Percentiles rank a stretch among this genome's conserved stretches.
Evolutionary conservation across 53 echinoderm and acorn worm genomes (phyloP).

Genomic region (Henricia sp.): DNA sequence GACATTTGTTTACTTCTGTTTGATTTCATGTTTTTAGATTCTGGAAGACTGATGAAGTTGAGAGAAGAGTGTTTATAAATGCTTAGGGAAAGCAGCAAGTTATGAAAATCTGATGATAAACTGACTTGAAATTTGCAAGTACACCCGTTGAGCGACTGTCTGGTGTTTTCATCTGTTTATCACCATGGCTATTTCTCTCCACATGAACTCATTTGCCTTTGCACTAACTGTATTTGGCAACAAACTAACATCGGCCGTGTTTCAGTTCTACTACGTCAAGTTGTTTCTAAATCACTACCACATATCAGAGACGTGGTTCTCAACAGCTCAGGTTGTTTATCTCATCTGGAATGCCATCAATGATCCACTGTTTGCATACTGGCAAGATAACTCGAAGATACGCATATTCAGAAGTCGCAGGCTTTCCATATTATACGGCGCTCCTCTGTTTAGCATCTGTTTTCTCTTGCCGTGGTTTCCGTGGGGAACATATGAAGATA

Average conservation of each 20-base stretch:
- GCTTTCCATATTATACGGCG: slow-evolving; percentile 88
- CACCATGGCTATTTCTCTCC: slow-evolving; percentile 33
- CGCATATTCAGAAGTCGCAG: slow-evolving; percentile 77
- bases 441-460: slow-evolving; percentile 85
- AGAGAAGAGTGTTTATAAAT: too few relatives aligned
- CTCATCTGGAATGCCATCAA: slow-evolving; percentile 96
- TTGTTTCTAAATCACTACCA: slow-evolving; percentile 86
- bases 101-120: too few relatives aligned
- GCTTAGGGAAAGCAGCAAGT: too few relatives aligned
- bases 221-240: slow-evolving; percentile 76
- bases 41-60: too few relatives aligned
- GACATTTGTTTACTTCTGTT: too few relatives aligned
- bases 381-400: slow-evolving; percentile 92
- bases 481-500: slow-evolving; percentile 83
- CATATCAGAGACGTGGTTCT: slow-evolving; percentile 92
- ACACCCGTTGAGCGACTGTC: too few relatives aligned
- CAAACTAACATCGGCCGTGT: slow-evolving; percentile 75
- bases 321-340: slow-evolving; percentile 80
- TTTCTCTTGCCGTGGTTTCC: slow-evolving; percentile 97
- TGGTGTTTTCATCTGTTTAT: not conserved
- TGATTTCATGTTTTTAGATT: too few relatives aligned
- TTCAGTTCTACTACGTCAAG: slow-evolving; percentile 93
- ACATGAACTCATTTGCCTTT: slow-evolving; percentile 81
- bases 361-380: slow-evolving; percentile 97
- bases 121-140: too few relatives aligned